Evolutionary conservation across 2,113 vertebrate species (phyloP).

Genomic region (Beaufortia kweichowensis): DNA sequence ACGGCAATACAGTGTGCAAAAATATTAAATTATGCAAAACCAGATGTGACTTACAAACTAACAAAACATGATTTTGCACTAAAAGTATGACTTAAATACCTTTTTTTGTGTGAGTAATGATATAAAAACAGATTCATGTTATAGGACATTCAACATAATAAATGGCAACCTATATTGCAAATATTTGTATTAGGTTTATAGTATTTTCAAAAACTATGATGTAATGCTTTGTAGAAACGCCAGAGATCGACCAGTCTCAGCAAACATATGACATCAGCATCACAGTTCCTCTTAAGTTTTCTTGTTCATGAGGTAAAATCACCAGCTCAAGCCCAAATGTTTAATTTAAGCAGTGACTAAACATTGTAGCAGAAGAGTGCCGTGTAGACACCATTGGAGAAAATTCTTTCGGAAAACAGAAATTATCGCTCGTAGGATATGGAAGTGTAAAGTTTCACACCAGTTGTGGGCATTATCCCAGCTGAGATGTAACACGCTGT

Average conservation of each 20-base stretch:
- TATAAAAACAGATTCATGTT: not conserved
- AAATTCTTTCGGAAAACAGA: conserved; percentile 57
- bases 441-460: conserved; percentile 71
- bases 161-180: not conserved
- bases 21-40: not conserved
- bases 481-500: conserved; percentile 65
- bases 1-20: conserved; percentile 23
- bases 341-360: conserved; percentile 37
- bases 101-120: no score
- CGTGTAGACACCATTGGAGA: not conserved
- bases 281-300: not conserved
- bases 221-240: not conserved
- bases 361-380: conserved; percentile 54
- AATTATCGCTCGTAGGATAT: conserved; percentile 57
- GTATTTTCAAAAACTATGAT: not conserved
- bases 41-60: not conserved
- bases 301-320: not conserved
- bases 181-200: not conserved
- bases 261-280: not conserved
- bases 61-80: not conserved
- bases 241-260: not conserved
- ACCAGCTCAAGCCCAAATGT: not conserved
- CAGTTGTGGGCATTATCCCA: conserved; percentile 59
- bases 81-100: not conserved
- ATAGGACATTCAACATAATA: not conserved